Conservation (phyloP, 2,113 vertebrate species). For the Tor tambroides region DNA sequence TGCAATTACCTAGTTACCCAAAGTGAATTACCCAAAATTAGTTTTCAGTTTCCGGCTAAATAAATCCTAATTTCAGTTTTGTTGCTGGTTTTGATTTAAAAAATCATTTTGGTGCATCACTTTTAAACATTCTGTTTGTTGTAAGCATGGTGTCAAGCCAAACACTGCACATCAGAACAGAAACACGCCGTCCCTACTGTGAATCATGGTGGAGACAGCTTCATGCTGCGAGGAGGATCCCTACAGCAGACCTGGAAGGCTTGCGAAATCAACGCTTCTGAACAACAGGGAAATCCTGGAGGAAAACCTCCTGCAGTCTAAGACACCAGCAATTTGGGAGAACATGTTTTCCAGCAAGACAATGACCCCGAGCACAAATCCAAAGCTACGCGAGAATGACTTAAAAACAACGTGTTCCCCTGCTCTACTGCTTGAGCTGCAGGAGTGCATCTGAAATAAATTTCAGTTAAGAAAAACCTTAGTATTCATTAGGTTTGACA, state of each 20-base stretch:
- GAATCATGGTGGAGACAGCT: background rate
- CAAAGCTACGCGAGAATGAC: background rate
- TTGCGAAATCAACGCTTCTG: conserved; percentile 1
- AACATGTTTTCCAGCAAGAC: conserved; percentile 1
- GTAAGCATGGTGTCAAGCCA: background rate
- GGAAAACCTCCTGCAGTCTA: background rate
- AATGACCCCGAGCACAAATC: background rate
- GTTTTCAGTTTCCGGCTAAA: background rate
- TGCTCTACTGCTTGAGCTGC: background rate
- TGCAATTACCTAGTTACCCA: background rate
- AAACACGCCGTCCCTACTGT: background rate
- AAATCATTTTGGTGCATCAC: background rate
- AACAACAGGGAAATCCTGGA: background rate
- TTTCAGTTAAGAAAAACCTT: background rate
- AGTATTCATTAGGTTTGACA: background rate
- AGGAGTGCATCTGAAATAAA: background rate
- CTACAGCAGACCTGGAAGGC: background rate
- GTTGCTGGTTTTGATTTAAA: background rate
- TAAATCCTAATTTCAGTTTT: background rate
- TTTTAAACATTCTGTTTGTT: background rate
- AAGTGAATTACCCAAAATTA: background rate
- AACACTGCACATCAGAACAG: background rate
- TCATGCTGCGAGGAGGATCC: conserved; percentile 3
- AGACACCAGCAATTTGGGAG: background rate
- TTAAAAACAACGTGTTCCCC: background rate